These are phyloP conservation scores for Eledona agricola DNA, from an alignment of 2,888 invertebrate genomes.

Conservation along the genomic window DNA sequence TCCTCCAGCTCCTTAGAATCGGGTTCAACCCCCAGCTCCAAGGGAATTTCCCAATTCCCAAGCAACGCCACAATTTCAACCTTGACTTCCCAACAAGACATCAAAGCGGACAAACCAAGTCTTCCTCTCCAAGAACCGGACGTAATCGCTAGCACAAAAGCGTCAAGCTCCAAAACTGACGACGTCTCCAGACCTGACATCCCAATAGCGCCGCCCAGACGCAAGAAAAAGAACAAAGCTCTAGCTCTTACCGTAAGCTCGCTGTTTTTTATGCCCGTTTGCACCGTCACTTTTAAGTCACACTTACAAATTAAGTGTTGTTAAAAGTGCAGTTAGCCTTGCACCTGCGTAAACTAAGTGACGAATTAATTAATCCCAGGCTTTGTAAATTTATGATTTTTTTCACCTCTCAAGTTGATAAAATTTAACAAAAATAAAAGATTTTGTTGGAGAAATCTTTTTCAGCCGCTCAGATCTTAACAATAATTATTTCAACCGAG, in stretches of 20 bases:
- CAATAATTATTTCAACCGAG: too few species aligned
- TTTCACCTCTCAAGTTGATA: too few species aligned
- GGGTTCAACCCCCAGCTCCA: slow-evolving; percentile 60
- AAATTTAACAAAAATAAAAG: too few species aligned
- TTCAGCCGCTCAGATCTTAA: too few species aligned
- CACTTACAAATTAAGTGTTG: too few species aligned
- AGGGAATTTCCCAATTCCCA: slow-evolving; percentile 57
- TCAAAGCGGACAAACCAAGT: slow-evolving; percentile 49
- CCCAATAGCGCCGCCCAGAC: slow-evolving; percentile 81
- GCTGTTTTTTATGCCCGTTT: too few species aligned
- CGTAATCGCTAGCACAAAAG: slow-evolving; percentile 91
- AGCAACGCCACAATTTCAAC: slow-evolving; percentile 58
- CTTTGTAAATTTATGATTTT: too few species aligned
- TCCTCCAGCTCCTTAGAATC: slow-evolving; percentile 60
- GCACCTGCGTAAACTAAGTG: too few species aligned
- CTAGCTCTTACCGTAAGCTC: slow-evolving; percentile 6
- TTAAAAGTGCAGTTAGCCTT: too few species aligned
- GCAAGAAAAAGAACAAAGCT: slow-evolving; percentile 72
- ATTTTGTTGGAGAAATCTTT: too few species aligned
- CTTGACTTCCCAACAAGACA: slow-evolving; percentile 26
- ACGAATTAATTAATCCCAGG: too few species aligned
- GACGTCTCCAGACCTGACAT: slow-evolving; percentile 50
- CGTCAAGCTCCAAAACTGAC: slow-evolving; percentile 61
- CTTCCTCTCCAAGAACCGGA: slow-evolving; percentile 82
- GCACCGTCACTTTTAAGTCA: slow-evolving; percentile 22